Percentiles rank a stretch among this genome's conserved stretches.
Conservation (phyloP, 1,140 invertebrate genomes). For the Drosophila rufa region DNA sequence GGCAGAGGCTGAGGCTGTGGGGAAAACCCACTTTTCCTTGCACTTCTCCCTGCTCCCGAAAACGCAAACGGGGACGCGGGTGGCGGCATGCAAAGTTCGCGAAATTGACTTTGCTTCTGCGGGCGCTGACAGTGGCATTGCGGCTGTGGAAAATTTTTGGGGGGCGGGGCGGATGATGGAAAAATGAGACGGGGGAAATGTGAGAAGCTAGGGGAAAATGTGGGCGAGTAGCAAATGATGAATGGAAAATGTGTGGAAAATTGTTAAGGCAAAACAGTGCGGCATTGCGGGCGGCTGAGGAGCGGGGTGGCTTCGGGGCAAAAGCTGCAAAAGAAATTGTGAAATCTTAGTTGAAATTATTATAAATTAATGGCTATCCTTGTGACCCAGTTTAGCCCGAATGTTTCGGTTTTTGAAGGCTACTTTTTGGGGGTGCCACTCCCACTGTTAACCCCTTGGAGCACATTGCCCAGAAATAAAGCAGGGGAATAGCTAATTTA, state of each 20-base stretch:
- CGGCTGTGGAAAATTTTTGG: constrained; percentile 6
- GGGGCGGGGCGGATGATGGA: not conserved
- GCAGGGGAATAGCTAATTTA: no score
- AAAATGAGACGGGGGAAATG: not conserved
- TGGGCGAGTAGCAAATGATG: constrained; percentile 59
- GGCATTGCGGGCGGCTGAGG: not conserved
- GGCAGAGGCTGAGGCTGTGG: not conserved
- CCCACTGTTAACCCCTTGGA: not conserved
- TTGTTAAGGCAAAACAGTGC: constrained; percentile 66
- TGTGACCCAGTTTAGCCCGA: constrained; percentile 78
- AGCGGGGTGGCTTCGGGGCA: not conserved
- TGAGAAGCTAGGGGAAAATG: not conserved
- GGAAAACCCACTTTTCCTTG: constrained; percentile 27
- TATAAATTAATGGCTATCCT: constrained; percentile 85
- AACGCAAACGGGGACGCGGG: constrained; percentile 46
- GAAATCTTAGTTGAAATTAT: constrained; percentile 83
- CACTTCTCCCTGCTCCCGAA: constrained; percentile 18
- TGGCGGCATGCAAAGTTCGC: constrained; percentile 75
- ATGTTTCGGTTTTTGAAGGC: constrained; percentile 43
- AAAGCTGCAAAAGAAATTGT: constrained; percentile 68
- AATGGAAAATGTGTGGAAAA: constrained; percentile 79
- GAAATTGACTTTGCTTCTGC: constrained; percentile 82
- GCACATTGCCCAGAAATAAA: no score
- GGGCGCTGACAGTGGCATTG: constrained; percentile 78
- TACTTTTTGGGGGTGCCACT: not conserved